A percentile compares a stretch with the other conserved stretches of the same genome.
These are phyloP conservation scores for Pandemis heparana DNA, from an alignment of 2,888 invertebrate species.

Conservation along the genomic window DNA sequence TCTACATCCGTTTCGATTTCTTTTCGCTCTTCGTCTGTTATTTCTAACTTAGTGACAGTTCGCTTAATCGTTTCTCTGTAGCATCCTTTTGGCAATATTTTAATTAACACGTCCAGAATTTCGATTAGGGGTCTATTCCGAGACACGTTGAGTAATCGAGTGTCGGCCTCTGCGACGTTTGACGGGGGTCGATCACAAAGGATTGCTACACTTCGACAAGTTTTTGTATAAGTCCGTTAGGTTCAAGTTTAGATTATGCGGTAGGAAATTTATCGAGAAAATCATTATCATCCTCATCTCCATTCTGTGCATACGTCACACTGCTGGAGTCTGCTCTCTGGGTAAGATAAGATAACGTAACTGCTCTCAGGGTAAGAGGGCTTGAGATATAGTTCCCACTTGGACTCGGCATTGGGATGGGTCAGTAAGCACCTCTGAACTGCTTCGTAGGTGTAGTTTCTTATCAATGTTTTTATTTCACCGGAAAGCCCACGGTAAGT, in stretches of 20 bases:
- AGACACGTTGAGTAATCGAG: slow-evolving; percentile 17
- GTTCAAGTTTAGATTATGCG: not conserved
- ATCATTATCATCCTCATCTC: not conserved
- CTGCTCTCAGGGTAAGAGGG: no score
- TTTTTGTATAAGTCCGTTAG: slow-evolving; percentile 17
- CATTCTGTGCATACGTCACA: no score
- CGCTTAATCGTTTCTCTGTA: not conserved
- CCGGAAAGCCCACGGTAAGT: no score
- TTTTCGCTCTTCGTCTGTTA: no score
- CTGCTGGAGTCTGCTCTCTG: no score
- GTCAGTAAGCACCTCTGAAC: no score
- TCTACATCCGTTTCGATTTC: no score
- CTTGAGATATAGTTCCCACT: no score
- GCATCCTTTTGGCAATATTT: slow-evolving; percentile 14
- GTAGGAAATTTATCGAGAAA: not conserved
- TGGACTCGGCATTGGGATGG: no score
- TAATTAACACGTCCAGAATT: slow-evolving; percentile 16
- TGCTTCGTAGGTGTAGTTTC: no score
- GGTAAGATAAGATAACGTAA: no score
- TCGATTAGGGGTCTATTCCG: slow-evolving; percentile 24
- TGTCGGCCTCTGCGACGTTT: slow-evolving; percentile 12
- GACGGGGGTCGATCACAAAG: slow-evolving; percentile 24
- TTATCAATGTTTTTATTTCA: no score
- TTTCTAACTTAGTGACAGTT: not conserved
- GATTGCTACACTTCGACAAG: slow-evolving; percentile 2